Evolutionary conservation across 2,113 vertebrate genomes (phyloP).

Genomic region (Otolemur garnettii): DNA sequence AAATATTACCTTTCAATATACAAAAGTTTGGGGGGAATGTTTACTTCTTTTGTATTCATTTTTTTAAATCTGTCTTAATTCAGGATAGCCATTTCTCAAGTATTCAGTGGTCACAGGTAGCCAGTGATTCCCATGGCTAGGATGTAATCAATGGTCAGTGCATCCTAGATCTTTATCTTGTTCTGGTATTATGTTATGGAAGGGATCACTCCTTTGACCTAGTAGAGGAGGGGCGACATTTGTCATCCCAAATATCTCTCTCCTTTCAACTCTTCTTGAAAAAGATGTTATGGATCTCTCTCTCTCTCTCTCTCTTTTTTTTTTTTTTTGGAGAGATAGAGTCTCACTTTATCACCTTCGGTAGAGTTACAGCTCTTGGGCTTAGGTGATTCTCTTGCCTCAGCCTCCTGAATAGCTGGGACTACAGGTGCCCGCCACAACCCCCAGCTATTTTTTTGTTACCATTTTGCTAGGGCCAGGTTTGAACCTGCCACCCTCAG

Average conservation of each 20-base stretch:
- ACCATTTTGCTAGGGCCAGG: too few species aligned
- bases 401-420: too few species aligned
- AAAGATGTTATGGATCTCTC: neutral
- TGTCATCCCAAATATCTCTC: neutral
- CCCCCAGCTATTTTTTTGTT: too few species aligned
- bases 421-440: too few species aligned
- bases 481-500: too few species aligned
- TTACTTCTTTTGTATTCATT: neutral
- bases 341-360: too few species aligned
- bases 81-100: neutral
- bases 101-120: neutral
- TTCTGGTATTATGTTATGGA: neutral
- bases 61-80: neutral
- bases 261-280: neutral
- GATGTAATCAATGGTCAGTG: too few species aligned
- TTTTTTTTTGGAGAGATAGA: too few species aligned
- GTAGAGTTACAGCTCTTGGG: too few species aligned
- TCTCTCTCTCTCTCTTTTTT: neutral
- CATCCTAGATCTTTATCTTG: neutral
- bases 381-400: too few species aligned
- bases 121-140: neutral
- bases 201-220: neutral
- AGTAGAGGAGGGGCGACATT: neutral
- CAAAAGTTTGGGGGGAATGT: neutral
- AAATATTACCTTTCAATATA: neutral